Conservation (phyloP, 2,113 vertebrate species). For the Hyla sarda region DNA sequence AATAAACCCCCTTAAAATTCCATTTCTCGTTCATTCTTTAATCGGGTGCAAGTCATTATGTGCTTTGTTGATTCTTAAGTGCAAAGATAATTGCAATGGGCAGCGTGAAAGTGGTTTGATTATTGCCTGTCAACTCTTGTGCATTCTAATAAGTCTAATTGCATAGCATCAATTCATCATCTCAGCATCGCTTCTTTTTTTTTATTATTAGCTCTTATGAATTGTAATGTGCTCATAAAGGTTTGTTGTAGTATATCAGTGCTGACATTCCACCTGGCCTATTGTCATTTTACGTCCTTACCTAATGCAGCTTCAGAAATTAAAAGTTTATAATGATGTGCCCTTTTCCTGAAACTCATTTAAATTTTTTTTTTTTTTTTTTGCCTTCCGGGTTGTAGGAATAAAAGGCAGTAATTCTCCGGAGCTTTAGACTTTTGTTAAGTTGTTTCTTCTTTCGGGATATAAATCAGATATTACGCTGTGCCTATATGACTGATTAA, state of each 20-base stretch:
- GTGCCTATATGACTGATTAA: background rate
- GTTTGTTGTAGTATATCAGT: conserved; percentile 77
- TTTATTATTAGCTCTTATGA: conserved; percentile 77
- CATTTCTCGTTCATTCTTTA: conserved; percentile 84
- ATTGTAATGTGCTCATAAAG: conserved; percentile 81
- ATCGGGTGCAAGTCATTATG: conserved; percentile 88
- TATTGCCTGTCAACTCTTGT: conserved; percentile 86
- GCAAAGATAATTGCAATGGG: conserved; percentile 89
- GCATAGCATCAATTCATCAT: conserved; percentile 83
- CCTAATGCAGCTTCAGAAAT: conserved; percentile 71
- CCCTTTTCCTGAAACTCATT: conserved; percentile 70
- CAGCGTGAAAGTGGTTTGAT: conserved; percentile 88
- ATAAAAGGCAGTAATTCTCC: conserved; percentile 65
- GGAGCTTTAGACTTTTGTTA: conserved; percentile 45
- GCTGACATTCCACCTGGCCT: conserved; percentile 77
- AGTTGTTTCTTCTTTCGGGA: background rate
- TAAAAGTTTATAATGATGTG: conserved; percentile 73
- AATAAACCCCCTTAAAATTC: conserved; percentile 78
- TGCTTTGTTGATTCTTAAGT: conserved; percentile 97
- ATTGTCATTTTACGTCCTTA: conserved; percentile 70
- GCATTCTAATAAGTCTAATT: conserved; percentile 89
- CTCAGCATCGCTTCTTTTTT: conserved; percentile 78
- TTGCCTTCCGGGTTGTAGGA: conserved; percentile 66
- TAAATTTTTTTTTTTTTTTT: too few species aligned
- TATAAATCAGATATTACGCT: background rate